These are phyloP conservation scores for Sminthurinus signatus DNA, from an alignment of 1,140 invertebrate genomes.

Conservation along the genomic window DNA sequence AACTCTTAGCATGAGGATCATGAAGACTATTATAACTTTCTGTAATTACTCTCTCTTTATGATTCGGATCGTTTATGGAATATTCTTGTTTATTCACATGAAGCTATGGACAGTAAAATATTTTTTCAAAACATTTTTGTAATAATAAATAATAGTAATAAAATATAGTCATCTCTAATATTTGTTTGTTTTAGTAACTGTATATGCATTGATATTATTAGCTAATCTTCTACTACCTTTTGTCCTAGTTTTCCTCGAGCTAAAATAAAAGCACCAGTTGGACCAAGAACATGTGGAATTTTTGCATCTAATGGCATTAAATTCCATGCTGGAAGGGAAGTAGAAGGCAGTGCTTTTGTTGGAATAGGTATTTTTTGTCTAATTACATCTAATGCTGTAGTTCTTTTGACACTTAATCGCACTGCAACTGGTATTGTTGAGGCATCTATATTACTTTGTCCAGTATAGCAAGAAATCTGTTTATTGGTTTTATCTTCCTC, in stretches of 20 bases:
- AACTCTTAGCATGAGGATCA: conserved; percentile 45
- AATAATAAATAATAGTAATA: not conserved
- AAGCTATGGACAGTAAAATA: not conserved
- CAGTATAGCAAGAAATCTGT: not conserved
- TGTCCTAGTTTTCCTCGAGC: conserved; percentile 44
- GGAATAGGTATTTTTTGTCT: conserved; percentile 43
- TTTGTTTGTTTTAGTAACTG: not conserved
- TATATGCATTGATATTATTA: not conserved
- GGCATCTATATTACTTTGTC: not conserved
- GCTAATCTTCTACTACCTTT: not conserved
- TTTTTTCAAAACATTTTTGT: not conserved
- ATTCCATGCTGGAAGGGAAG: conserved; percentile 47
- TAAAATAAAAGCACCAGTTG: conserved; percentile 43
- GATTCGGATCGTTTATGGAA: not conserved
- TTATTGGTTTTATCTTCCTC: not conserved
- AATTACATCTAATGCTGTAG: conserved; percentile 27
- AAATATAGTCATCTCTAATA: not conserved
- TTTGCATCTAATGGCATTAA: conserved; percentile 45
- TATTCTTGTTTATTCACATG: not conserved
- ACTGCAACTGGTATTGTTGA: not conserved
- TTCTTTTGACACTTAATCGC: too few relatives aligned
- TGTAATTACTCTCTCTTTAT: conserved; percentile 11
- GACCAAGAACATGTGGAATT: conserved; percentile 44
- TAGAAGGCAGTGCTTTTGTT: conserved; percentile 42
- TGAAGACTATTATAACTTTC: conserved; percentile 46